phyloP scores from a whole-genome alignment of 1,140 invertebrate genomes.

The Bombus cullumanus region DNA sequence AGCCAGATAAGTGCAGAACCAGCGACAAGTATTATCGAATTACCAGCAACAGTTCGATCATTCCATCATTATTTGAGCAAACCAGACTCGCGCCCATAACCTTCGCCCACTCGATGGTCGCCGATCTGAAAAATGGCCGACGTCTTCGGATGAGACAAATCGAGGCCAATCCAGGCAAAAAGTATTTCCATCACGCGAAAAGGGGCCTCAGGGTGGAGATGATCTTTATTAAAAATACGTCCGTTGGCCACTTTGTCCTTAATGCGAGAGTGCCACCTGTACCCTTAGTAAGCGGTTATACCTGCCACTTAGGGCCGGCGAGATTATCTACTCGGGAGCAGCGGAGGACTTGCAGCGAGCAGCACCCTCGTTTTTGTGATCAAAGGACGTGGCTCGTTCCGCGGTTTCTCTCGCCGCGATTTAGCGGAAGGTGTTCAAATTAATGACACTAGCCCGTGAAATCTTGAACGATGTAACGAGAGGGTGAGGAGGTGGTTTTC shows the following conservation, averaged over 20 bases:
- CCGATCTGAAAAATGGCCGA: not conserved
- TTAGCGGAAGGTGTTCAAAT: slow-evolving; percentile 71
- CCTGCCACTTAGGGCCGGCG: slow-evolving; percentile 59
- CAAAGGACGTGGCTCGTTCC: slow-evolving; percentile 19
- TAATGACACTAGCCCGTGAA: slow-evolving; percentile 73
- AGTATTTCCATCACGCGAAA: not conserved
- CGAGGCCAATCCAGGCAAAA: slow-evolving; percentile 9
- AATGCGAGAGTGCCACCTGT: slow-evolving; percentile 54
- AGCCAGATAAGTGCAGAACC: not conserved
- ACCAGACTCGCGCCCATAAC: not conserved
- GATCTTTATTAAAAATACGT: slow-evolving; percentile 68
- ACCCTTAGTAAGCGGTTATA: slow-evolving; percentile 50
- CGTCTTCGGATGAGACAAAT: not conserved
- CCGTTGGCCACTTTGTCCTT: slow-evolving; percentile 45
- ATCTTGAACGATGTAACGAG: slow-evolving; percentile 14
- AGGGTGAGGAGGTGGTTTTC: not conserved
- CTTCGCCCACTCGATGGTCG: not conserved
- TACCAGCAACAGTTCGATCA: not conserved
- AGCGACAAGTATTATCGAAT: not conserved
- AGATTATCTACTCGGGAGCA: slow-evolving; percentile 59
- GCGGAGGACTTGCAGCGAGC: slow-evolving; percentile 30
- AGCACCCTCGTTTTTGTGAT: slow-evolving; percentile 45
- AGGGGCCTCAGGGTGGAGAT: slow-evolving; percentile 3
- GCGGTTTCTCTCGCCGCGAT: slow-evolving; percentile 57
- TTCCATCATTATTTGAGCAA: too few relatives aligned